Base-by-base conservation (phyloP, 2,797 vertebrate genomes). In the Florisuga fusca region DNA sequence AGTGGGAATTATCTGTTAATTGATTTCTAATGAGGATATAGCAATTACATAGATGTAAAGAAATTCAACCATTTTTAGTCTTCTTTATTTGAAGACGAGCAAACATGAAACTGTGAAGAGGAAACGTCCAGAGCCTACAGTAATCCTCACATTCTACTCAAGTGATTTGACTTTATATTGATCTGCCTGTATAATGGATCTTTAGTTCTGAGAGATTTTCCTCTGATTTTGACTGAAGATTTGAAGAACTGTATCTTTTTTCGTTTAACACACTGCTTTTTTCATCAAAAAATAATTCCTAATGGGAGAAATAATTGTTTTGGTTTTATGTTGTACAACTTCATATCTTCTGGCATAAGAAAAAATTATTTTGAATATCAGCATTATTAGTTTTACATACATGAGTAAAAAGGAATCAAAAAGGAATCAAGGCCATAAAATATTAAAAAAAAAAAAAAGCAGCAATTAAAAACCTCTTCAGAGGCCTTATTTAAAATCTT, bases 1-100 rank as follows among this genome's bases (percentile, higher is more conserved):
- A 90, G 68, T 38, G 91, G 79, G 91, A 97, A 97, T 97, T 93
- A 97, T 94, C 90, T 89, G 78, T 83, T 96, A 98, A 97, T 19
- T 96, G 87, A 95, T 97, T 97, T 96, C 93, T 95, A 97, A 97
- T 94, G 96, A 95, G 93, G 77, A 90, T 89, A 79, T 96, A 96
- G 96, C 97, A 97, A 97, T 97, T 97, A 96, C 26, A 54, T 20
- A 94, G 81, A 94, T 67, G 86, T 27, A 94, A 73, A 46, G 53
- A 96, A 97, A 97, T 87, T 79, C 87, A 94, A 95, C 88, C 73
- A 94, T 78, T 96, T 90, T 93, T 84, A 92, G 31, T 76, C 84
- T 94, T 48, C 33, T 94, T 97, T 96, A 95, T 87, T 96, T 95
- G 87, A 94, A 94, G 95, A 95, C 43, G 83, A 95, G 81, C 34